These are phyloP conservation scores for Heliconius hermathena DNA, from an alignment of 1,140 invertebrate species.

Conservation along the genomic window DNA sequence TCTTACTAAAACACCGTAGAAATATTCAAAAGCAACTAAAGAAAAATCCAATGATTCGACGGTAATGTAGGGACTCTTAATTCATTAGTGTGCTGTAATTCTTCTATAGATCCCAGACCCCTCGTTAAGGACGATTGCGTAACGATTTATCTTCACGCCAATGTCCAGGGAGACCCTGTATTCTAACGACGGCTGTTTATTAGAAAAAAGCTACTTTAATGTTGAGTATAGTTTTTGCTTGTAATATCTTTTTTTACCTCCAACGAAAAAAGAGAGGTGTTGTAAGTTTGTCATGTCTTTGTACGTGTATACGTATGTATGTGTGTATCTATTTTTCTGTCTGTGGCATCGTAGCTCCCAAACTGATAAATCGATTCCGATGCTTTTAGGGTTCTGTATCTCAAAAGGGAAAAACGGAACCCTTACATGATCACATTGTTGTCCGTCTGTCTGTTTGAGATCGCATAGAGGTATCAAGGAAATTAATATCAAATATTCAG, in stretches of 20 bases:
- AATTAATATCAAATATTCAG: too few relatives aligned
- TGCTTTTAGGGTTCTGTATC: too few relatives aligned
- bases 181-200: constrained; percentile 37
- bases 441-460: too few relatives aligned
- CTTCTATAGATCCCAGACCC: constrained; percentile 41
- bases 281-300: too few relatives aligned
- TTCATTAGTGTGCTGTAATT: constrained; percentile 44
- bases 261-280: too few relatives aligned
- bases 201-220: neutral
- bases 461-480: too few relatives aligned
- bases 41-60: constrained; percentile 36
- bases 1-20: neutral
- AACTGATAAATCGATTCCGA: too few relatives aligned
- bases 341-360: too few relatives aligned
- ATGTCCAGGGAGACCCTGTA: constrained; percentile 37
- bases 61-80: constrained; percentile 41
- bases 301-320: too few relatives aligned
- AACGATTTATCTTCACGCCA: constrained; percentile 41
- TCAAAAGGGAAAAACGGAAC: too few relatives aligned
- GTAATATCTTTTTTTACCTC: neutral
- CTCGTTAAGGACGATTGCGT: constrained; percentile 44
- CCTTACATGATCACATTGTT: too few relatives aligned
- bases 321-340: too few relatives aligned
- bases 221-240: neutral
- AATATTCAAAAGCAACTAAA: neutral